A percentile compares a stretch with the other conserved stretches of the same genome.
These are phyloP conservation scores for Scomberomorus guttatus DNA, from an alignment of 2,797 vertebrate genomes.

Conservation along the genomic window DNA sequence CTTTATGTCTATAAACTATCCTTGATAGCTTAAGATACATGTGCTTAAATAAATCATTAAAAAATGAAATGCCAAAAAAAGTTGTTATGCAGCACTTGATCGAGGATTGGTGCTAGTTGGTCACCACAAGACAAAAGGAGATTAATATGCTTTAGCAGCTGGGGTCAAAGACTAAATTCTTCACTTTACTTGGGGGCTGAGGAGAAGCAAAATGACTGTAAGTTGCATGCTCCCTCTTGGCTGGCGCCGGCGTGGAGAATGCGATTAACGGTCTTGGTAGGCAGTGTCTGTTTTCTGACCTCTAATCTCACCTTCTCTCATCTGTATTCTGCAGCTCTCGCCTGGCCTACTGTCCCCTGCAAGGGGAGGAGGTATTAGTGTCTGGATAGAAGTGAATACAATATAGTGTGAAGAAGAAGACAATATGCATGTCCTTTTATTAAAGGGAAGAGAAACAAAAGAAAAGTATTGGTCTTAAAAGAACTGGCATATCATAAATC, in stretches of 20 bases:
- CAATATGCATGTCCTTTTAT: not conserved
- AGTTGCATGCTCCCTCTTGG: conserved; percentile 22
- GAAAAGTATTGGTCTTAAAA: no score
- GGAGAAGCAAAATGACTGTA: conserved; percentile 5
- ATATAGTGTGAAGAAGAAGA: not conserved
- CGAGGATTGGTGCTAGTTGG: not conserved
- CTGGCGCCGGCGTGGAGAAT: conserved; percentile 36
- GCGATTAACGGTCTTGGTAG: conserved; percentile 47
- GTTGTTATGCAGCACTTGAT: not conserved
- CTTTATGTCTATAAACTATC: not conserved
- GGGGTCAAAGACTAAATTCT: conserved; percentile 54
- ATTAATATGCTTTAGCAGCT: conserved; percentile 29
- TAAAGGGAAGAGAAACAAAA: not conserved
- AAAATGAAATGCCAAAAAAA: conserved; percentile 1
- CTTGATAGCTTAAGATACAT: not conserved
- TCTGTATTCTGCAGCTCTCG: conserved; percentile 62
- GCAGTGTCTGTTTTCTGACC: conserved; percentile 63
- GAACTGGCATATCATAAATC: no score
- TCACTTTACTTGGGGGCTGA: conserved; percentile 17
- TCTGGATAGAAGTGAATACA: conserved; percentile 25
- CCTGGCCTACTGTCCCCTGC: conserved; percentile 48
- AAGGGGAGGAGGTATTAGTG: conserved; percentile 16
- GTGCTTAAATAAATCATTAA: conserved; percentile 1
- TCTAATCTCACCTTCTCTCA: conserved; percentile 58
- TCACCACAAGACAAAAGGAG: conserved; percentile 3